Conservation (phyloP, 2,113 vertebrate genomes). For the Procavia capensis region DNA sequence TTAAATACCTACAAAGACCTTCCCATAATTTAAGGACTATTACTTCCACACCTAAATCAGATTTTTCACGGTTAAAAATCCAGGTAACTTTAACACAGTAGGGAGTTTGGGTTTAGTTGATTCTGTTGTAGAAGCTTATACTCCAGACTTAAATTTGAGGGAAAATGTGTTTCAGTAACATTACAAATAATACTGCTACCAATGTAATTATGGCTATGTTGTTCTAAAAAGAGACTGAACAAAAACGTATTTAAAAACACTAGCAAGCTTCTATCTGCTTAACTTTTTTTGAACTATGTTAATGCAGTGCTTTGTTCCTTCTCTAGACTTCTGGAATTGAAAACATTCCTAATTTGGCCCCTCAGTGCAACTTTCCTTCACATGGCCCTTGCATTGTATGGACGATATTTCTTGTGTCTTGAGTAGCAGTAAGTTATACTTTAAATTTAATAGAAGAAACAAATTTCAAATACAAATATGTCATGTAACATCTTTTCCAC, state of each 20-base stretch:
- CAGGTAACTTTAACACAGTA: background rate
- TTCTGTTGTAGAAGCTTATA: background rate
- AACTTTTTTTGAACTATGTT: background rate
- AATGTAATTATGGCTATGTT: background rate
- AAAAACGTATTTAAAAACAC: background rate
- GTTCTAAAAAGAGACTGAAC: background rate
- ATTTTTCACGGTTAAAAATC: conserved; percentile 60
- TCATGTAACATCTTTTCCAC: background rate
- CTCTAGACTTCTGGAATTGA: background rate
- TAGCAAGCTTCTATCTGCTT: background rate
- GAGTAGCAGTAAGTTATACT: background rate
- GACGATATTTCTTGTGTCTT: background rate
- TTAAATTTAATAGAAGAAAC: conserved; percentile 8
- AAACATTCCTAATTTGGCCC: conserved; percentile 21
- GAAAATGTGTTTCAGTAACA: background rate
- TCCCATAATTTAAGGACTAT: conserved; percentile 49
- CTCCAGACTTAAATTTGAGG: background rate
- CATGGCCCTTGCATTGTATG: background rate
- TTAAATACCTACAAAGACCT: conserved; percentile 42
- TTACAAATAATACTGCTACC: background rate
- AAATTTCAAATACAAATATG: background rate
- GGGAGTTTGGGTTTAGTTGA: background rate
- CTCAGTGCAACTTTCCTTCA: background rate
- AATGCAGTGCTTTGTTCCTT: conserved; percentile 34
- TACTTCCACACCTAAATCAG: conserved; percentile 45